Evolutionary conservation across 35 echinoderm and acorn worm species (phyloP), one percentile per base, ranked within the genome.

Genomic region (Chiridota heheva): DNA sequence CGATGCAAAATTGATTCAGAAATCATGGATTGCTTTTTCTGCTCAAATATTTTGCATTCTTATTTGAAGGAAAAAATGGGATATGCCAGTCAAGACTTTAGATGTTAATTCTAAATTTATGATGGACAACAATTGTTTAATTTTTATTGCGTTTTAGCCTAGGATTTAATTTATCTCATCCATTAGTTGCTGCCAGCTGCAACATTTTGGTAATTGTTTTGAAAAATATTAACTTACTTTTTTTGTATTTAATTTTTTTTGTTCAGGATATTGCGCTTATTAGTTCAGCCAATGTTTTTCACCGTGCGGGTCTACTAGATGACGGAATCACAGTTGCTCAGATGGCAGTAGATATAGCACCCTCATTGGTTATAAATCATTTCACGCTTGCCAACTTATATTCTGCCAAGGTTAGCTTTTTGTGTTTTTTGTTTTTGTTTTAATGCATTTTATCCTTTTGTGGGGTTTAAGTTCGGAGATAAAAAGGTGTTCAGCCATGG

Each of bases 381-480:
- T 97, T 97, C 77, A 97, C 93, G 40, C 77, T 97, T 1, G 93
- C 88, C 10, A 97, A 97, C 42, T 55, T 97, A 20, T 91, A 91
- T 58, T 87, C 88, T 15, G 70, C 93, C 5, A 83, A 88, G 89
- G 93, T 97, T 59, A 81, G 79, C 22, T 35, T 56, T n/a, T n/a
- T n/a, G n/a, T n/a, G n/a, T n/a, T n/a, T n/a, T n/a, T 8, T 28
- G 7, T 13, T 22, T 13, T 7, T 51, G 10, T 51, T 51, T 51
- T 12, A 51, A 22, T 12, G 10, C 10, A 22, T 51, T 51, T 12
- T 51, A 51, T 22, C 10, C 8, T 51, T 12, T 10, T 10, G 22
- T 12, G 22, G 10, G 47, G 10, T 12, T 51, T 51, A 51, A 8
- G n/a, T 51, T 51, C 8, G 47, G 8, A 51, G 47, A 51, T 51